These are phyloP conservation scores for Ganaspis sp. DNA, from an alignment of 1,140 invertebrate genomes.

Conservation along the genomic window DNA sequence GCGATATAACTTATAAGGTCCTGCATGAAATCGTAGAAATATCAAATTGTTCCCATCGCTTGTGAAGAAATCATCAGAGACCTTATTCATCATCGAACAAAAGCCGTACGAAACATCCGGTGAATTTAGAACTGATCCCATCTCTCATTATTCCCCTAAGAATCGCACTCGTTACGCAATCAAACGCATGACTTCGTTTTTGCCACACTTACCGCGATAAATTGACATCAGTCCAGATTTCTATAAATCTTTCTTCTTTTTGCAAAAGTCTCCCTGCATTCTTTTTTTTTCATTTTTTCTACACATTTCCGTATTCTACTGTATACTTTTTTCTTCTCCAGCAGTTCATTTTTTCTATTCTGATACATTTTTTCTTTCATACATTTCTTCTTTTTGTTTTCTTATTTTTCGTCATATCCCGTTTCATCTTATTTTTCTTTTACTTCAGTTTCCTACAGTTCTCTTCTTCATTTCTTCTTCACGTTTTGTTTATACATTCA, in stretches of 20 bases:
- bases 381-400: no score
- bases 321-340: no score
- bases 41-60: conserved; percentile 72
- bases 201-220: not conserved
- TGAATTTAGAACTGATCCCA: conserved; percentile 70
- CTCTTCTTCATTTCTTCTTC: no score
- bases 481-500: no score
- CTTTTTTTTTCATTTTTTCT: not conserved
- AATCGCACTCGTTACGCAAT: conserved; percentile 55
- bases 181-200: conserved; percentile 53
- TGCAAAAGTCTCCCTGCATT: no score
- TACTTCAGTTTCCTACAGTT: no score
- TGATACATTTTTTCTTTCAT: no score
- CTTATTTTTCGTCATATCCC: no score
- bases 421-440: no score
- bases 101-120: conserved; percentile 73
- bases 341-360: no score
- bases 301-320: no score
- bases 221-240: not conserved
- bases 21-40: conserved; percentile 66
- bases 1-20: conserved; percentile 47
- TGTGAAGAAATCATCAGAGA: conserved; percentile 68
- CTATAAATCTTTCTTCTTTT: not conserved
- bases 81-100: conserved; percentile 71
- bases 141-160: conserved; percentile 63